These are phyloP conservation scores for Hepsetus odoe DNA, from an alignment of 2,113 vertebrate genomes.

Conservation along the genomic window DNA sequence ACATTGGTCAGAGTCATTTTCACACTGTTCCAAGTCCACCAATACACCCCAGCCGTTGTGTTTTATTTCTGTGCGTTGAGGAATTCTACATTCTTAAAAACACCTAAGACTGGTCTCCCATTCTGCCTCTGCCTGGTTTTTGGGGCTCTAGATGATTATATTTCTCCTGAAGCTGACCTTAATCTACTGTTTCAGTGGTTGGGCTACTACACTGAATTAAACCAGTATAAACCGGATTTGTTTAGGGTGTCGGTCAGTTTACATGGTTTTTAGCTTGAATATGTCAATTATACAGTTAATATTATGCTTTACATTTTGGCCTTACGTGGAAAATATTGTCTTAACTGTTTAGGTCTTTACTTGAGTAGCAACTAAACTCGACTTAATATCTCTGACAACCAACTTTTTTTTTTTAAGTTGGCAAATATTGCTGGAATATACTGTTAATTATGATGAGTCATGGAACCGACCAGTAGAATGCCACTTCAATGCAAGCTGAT, in stretches of 20 bases:
- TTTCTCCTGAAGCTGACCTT: background rate
- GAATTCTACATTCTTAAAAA: constrained; percentile 12
- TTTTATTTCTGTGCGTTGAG: constrained; percentile 15
- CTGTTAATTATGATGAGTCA: constrained; percentile 17
- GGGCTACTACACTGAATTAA: constrained; percentile 11
- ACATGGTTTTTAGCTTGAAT: background rate
- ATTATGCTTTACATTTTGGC: constrained; percentile 57
- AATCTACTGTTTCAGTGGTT: background rate
- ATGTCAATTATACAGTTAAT: constrained; percentile 13
- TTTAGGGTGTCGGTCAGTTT: constrained; percentile 9
- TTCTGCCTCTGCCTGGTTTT: constrained; percentile 32
- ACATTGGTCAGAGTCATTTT: background rate
- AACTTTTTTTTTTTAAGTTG: constrained; percentile 58
- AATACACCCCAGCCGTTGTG: background rate
- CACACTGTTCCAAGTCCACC: constrained; percentile 31
- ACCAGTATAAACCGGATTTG: constrained; percentile 14
- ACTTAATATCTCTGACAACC: constrained; percentile 48
- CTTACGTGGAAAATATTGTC: constrained; percentile 28
- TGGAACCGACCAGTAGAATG: constrained; percentile 52
- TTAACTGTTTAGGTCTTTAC: constrained; percentile 25
- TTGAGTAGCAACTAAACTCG: constrained; percentile 22
- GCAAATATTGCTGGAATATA: constrained; percentile 60
- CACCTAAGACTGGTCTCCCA: constrained; percentile 16
- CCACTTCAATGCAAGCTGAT: constrained; percentile 63
- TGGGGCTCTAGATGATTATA: background rate